phyloP scores from a whole-genome alignment of 2,113 vertebrate species.

The Edolisoma coerulescens region DNA sequence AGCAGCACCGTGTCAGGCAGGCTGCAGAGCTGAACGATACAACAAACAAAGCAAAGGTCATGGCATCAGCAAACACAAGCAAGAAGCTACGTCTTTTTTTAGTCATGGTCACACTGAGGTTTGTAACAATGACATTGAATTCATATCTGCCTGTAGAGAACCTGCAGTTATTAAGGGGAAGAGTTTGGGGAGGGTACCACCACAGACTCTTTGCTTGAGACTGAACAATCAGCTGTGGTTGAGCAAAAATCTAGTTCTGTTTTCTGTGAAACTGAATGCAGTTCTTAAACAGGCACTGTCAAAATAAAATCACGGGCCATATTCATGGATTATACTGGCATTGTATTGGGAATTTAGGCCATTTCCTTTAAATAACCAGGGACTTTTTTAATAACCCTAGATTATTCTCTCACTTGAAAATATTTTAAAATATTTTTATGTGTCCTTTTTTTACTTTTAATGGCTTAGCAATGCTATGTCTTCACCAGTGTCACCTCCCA shows the following conservation, averaged over 20 bases:
- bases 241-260: background rate
- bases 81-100: background rate
- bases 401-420: background rate
- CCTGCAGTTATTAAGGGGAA: background rate
- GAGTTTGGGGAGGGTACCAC: background rate
- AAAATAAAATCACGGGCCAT: background rate
- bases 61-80: rapidly evolving
- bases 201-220: background rate
- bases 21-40: background rate
- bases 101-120: background rate
- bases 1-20: background rate
- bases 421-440: background rate
- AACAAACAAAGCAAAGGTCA: background rate
- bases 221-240: background rate
- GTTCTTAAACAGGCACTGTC: background rate
- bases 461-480: background rate
- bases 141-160: background rate
- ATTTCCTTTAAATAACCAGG: background rate
- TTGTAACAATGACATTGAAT: background rate
- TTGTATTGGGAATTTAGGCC: background rate
- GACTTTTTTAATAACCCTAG: background rate
- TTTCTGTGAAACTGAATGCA: background rate
- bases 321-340: background rate
- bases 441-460: background rate
- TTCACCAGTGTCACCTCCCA: background rate